Evolutionary conservation across 2,113 vertebrate species (phyloP).

Genomic region (Brachyistius frenatus): DNA sequence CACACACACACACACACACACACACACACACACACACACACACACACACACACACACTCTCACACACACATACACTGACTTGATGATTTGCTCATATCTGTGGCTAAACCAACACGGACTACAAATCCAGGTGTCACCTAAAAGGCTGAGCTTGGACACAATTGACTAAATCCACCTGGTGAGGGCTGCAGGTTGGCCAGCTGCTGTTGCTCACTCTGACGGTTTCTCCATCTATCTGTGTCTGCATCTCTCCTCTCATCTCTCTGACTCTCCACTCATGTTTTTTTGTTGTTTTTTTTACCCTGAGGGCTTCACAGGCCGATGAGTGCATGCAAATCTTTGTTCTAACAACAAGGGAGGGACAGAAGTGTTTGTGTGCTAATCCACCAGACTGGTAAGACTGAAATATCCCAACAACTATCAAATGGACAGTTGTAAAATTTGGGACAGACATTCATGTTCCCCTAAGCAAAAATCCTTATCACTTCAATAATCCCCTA

Average conservation of each 20-base stretch:
- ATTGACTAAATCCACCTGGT: constrained; percentile 51
- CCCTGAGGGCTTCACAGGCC: neutral
- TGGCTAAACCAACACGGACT: constrained; percentile 36
- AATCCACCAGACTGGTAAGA: neutral
- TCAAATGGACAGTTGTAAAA: neutral
- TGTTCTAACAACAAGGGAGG: neutral
- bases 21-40: neutral
- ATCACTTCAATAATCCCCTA: too few species aligned
- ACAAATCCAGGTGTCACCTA: constrained; percentile 46
- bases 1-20: neutral
- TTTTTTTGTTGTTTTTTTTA: neutral
- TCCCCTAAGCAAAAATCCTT: neutral
- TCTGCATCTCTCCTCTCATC: constrained; percentile 24
- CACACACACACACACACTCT: constrained; percentile 4
- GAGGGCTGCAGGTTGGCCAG: constrained; percentile 31
- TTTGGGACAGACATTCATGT: too few species aligned
- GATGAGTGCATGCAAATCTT: neutral
- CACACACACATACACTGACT: too few species aligned
- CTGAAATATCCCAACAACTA: neutral
- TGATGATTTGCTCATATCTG: constrained; percentile 44
- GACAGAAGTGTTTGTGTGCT: neutral
- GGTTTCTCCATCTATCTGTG: constrained; percentile 3
- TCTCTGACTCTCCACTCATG: neutral
- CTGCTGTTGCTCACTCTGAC: neutral
- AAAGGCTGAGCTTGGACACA: constrained; percentile 43